Conservation (phyloP, 1,140 invertebrate genomes). For the Drosophila pachea region DNA sequence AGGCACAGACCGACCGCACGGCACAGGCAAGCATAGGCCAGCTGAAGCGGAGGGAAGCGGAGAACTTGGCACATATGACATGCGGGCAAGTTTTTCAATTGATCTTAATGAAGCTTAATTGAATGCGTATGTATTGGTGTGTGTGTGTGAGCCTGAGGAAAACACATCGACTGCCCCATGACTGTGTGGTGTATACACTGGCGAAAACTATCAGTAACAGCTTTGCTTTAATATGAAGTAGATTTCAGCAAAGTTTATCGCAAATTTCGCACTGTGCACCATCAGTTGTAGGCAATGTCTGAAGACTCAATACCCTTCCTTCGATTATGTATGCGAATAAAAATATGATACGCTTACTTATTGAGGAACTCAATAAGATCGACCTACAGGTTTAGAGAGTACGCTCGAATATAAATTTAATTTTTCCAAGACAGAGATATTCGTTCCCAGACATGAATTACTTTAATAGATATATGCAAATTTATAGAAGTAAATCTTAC, state of each 20-base stretch:
- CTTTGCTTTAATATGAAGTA: background rate
- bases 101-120: conserved; percentile 79
- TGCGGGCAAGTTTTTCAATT: conserved; percentile 78
- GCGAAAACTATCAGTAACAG: conserved; percentile 15
- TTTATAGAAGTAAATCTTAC: background rate
- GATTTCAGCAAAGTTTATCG: too few species aligned
- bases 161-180: conserved; percentile 27
- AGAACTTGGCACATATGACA: conserved; percentile 46
- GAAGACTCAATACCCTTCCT: background rate
- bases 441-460: background rate
- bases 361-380: background rate
- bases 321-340: background rate
- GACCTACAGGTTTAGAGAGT: background rate
- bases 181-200: conserved; percentile 43
- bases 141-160: conserved; percentile 45
- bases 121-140: conserved; percentile 61
- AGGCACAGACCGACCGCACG: conserved; percentile 29
- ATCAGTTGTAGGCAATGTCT: background rate
- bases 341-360: background rate
- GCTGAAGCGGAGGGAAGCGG: conserved; percentile 6
- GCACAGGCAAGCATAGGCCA: conserved; percentile 1
- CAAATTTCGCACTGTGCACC: conserved; percentile 18
- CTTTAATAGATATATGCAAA: background rate
- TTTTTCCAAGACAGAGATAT: background rate
- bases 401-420: too few species aligned